Evolutionary conservation across 1,140 invertebrate genomes (phyloP).

Genomic region (Acromyrmex heyeri): DNA sequence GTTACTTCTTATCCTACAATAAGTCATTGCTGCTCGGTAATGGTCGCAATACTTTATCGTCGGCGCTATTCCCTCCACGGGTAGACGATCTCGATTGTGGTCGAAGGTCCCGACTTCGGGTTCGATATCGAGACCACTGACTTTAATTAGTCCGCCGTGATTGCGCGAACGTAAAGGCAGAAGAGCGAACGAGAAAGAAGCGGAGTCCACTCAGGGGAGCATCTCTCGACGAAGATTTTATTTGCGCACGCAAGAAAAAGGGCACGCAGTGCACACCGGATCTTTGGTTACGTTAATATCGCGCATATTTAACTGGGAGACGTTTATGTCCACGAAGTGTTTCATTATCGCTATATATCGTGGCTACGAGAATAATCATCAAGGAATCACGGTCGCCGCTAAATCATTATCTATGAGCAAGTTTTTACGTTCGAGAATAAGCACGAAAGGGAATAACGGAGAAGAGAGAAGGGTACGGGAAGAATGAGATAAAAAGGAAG

Average conservation of each 20-base stretch:
- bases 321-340: slow-evolving; percentile 42
- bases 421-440: slow-evolving; percentile 21
- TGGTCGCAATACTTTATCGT: slow-evolving; percentile 68
- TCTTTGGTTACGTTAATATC: slow-evolving; percentile 23
- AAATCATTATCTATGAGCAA: slow-evolving; percentile 61
- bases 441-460: background rate
- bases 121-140: slow-evolving; percentile 57
- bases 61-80: slow-evolving; percentile 54
- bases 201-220: background rate
- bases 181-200: background rate
- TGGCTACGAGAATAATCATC: slow-evolving; percentile 47
- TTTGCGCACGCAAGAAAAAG: slow-evolving; percentile 44
- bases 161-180: slow-evolving; percentile 37
- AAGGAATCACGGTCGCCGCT: slow-evolving; percentile 38
- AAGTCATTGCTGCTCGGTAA: slow-evolving; percentile 72
- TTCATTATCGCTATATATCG: slow-evolving; percentile 51
- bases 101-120: slow-evolving; percentile 61
- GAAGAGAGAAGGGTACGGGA: background rate
- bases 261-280: background rate
- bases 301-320: slow-evolving; percentile 45
- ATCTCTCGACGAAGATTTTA: slow-evolving; percentile 31
- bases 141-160: slow-evolving; percentile 69
- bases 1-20: slow-evolving; percentile 63
- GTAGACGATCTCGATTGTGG: slow-evolving; percentile 60
- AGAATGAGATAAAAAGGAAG: background rate